Conservation (phyloP, 2,888 invertebrate species). For the Temnothorax unifasciatus region DNA sequence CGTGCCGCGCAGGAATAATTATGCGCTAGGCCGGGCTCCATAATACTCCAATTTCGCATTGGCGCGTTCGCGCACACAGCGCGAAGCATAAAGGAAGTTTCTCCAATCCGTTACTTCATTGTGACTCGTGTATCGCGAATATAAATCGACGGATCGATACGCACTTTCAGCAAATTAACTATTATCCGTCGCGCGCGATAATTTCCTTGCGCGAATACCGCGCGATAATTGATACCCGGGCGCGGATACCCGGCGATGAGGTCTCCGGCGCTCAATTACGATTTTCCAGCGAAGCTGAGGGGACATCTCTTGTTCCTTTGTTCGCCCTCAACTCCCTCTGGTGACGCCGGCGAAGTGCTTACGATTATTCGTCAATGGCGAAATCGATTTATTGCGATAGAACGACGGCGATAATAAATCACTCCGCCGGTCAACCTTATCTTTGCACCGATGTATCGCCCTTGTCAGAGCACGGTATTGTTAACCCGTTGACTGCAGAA, state of each 20-base stretch:
- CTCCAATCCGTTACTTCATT: constrained; percentile 56
- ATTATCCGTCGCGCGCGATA: constrained; percentile 38
- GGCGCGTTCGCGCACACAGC: constrained; percentile 6
- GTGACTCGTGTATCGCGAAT: constrained; percentile 29
- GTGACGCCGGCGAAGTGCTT: constrained; percentile 39
- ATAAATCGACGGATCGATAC: constrained; percentile 47
- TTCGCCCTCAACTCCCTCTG: neutral
- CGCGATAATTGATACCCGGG: constrained; percentile 43
- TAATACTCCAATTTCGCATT: constrained; percentile 55
- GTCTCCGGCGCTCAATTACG: constrained; percentile 41
- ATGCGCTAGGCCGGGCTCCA: constrained; percentile 54
- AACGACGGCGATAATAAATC: constrained; percentile 75
- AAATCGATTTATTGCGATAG: constrained; percentile 53
- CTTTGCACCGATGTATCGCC: constrained; percentile 77
- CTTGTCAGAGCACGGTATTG: constrained; percentile 65
- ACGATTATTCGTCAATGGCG: constrained; percentile 54
- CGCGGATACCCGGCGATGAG: constrained; percentile 25
- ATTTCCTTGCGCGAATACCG: constrained; percentile 43
- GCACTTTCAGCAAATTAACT: constrained; percentile 40
- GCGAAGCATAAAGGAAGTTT: constrained; percentile 53
- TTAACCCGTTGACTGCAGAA: constrained; percentile 56
- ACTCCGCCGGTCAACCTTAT: constrained; percentile 74
- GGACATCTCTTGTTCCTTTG: constrained; percentile 37
- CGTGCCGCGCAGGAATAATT: constrained; percentile 56
- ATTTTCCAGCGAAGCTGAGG: constrained; percentile 32